Percentiles rank a stretch among this genome's conserved stretches.
Conservation (phyloP, 2,113 vertebrate genomes). For the Strix uralensis region DNA sequence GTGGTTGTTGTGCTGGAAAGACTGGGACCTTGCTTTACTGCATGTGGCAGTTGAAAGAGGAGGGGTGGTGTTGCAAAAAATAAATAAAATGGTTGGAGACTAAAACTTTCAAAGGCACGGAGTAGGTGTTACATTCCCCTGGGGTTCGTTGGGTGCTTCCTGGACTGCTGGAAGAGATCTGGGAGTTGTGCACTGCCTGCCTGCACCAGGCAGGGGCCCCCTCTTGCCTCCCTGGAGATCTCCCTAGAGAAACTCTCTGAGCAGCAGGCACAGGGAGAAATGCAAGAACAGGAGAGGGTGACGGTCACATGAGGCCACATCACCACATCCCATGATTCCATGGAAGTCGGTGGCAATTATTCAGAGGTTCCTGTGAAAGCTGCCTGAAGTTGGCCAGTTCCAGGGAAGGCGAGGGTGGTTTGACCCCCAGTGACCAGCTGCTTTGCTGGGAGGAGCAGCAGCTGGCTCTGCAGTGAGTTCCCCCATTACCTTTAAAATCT, state of each 20-base stretch:
- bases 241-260: not conserved
- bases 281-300: fast-evolving
- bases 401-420: not conserved
- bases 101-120: not conserved
- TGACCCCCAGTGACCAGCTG: not conserved
- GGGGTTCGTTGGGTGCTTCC: not conserved
- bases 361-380: not conserved
- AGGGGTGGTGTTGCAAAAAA: not conserved
- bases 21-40: not conserved
- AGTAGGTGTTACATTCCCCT: fast-evolving
- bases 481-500: not conserved
- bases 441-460: not conserved
- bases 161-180: not conserved
- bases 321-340: fast-evolving
- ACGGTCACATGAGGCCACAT: fast-evolving
- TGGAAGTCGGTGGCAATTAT: not conserved
- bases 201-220: not conserved
- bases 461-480: fast-evolving
- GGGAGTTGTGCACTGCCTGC: not conserved
- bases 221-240: not conserved
- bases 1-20: not conserved
- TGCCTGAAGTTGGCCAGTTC: fast-evolving
- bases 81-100: fast-evolving
- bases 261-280: not conserved
- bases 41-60: not conserved